Conservation (phyloP, 1,140 invertebrate species). For the Idris sp. region DNA sequence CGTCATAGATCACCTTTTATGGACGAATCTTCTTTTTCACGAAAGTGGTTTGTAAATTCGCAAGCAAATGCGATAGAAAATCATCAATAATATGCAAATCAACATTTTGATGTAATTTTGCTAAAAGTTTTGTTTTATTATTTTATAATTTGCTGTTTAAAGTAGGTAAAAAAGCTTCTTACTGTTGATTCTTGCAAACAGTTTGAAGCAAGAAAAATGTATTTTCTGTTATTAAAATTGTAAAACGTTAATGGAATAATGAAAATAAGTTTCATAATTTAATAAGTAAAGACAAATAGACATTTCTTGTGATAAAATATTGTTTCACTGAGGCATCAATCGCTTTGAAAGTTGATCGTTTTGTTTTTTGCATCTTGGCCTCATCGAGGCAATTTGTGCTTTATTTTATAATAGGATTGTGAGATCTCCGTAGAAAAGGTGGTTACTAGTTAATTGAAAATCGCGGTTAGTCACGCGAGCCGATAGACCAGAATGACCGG, state of each 20-base stretch:
- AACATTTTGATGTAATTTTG: neutral
- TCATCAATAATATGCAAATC: constrained; percentile 23
- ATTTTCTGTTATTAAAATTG: no score
- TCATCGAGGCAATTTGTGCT: constrained; percentile 16
- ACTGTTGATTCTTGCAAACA: no score
- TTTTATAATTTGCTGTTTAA: no score
- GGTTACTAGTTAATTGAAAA: constrained; percentile 68
- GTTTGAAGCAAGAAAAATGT: no score
- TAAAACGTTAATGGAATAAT: no score
- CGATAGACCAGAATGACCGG: constrained; percentile 61
- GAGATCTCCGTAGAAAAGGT: constrained; percentile 42
- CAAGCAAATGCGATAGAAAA: constrained; percentile 20
- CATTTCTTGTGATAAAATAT: constrained; percentile 27
- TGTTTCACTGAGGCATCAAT: constrained; percentile 6
- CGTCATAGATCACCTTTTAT: constrained; percentile 22
- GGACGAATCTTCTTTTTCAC: neutral
- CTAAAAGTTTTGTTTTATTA: no score
- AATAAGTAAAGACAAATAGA: constrained; percentile 5
- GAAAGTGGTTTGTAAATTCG: constrained; percentile 16
- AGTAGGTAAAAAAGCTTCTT: no score
- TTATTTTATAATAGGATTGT: constrained; percentile 56
- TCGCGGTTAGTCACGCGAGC: constrained; percentile 61
- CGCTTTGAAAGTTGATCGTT: constrained; percentile 17
- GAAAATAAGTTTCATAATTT: no score
- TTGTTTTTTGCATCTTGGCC: constrained; percentile 35